These are phyloP conservation scores for Eriocheir sinensis DNA, from an alignment of 1,140 invertebrate genomes.

Conservation along the genomic window DNA sequence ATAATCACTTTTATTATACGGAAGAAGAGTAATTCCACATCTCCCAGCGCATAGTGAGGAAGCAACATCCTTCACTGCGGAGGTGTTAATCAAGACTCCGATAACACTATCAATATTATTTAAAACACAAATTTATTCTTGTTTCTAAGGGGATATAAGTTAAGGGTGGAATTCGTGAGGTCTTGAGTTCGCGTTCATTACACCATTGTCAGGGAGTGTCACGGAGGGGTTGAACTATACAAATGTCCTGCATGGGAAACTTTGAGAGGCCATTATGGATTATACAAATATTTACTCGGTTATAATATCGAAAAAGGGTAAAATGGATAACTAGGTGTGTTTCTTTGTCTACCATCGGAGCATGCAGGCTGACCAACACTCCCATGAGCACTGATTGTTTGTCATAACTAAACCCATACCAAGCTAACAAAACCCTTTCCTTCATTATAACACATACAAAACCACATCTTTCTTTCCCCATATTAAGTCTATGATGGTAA, in stretches of 20 bases:
- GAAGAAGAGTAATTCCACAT: too few relatives aligned
- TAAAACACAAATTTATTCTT: background rate
- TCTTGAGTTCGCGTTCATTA: constrained; percentile 16
- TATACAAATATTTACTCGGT: background rate
- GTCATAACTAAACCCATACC: background rate
- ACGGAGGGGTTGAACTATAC: background rate
- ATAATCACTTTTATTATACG: too few relatives aligned
- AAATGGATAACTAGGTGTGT: background rate
- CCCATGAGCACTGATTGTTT: background rate
- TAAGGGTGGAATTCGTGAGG: background rate
- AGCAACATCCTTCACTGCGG: background rate
- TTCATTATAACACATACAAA: background rate
- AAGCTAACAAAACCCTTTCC: background rate
- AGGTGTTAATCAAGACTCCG: background rate
- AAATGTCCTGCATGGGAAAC: background rate
- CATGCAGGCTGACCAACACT: background rate
- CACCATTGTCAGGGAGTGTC: background rate
- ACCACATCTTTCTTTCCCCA: background rate
- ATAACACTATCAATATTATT: background rate
- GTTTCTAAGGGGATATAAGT: constrained; percentile 46
- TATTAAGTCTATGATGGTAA: background rate
- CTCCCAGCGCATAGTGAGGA: too few relatives aligned
- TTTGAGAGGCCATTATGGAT: background rate
- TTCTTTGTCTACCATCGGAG: constrained; percentile 56
- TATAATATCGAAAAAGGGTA: background rate